Conservation (phyloP, 2,113 vertebrate species). For the Ploceus nigricollis region DNA sequence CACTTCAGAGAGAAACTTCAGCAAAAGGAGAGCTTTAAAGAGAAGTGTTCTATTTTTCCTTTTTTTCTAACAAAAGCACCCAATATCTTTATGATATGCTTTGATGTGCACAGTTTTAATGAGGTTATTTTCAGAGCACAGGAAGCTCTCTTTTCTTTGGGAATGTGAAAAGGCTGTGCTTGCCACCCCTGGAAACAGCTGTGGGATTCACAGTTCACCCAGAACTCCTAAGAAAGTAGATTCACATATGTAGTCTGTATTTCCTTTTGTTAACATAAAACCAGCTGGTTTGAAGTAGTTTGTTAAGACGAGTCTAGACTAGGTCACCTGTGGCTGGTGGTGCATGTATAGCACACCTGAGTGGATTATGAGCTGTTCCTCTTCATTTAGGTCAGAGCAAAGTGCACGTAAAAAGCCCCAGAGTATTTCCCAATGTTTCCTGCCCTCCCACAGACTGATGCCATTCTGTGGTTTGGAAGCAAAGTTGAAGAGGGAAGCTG, state of each 20-base stretch:
- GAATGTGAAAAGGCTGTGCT: not conserved
- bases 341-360: not conserved
- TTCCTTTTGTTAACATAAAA: not conserved
- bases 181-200: not conserved
- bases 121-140: not conserved
- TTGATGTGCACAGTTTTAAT: not conserved
- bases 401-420: not conserved
- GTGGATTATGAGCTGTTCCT: not conserved
- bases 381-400: not conserved
- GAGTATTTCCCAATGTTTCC: not conserved
- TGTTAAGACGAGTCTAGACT: not conserved
- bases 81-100: not conserved
- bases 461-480: not conserved
- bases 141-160: not conserved
- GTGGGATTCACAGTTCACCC: not conserved
- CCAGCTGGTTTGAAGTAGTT: not conserved
- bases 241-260: not conserved
- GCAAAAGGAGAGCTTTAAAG: not conserved
- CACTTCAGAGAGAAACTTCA: not conserved
- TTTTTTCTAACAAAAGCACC: not conserved
- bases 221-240: not conserved
- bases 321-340: not conserved
- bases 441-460: not conserved
- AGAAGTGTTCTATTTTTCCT: not conserved
- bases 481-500: not conserved